phyloP scores from a whole-genome alignment of 2,888 invertebrate species.

The Tromatobia lineatoria region DNA sequence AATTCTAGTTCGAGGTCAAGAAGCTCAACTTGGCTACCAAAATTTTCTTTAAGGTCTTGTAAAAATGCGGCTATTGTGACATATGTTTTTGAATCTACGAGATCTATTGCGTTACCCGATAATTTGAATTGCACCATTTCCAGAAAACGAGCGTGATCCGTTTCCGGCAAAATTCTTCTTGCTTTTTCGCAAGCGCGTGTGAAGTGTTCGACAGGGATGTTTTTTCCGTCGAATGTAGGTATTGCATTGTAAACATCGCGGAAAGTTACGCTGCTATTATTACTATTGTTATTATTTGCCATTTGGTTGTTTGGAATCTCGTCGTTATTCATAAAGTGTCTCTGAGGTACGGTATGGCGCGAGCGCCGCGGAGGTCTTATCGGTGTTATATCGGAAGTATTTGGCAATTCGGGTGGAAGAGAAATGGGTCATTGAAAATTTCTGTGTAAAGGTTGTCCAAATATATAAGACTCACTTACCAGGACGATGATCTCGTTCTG shows the following conservation, averaged over 20 bases:
- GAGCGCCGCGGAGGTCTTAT: too few relatives aligned
- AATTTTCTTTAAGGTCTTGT: background rate
- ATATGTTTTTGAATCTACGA: constrained; percentile 15
- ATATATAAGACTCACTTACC: too few relatives aligned
- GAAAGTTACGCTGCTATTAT: constrained; percentile 6
- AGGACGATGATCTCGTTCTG: too few relatives aligned
- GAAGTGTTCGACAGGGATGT: constrained; percentile 12
- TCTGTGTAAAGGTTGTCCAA: too few relatives aligned
- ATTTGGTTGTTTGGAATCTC: too few relatives aligned
- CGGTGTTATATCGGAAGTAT: too few relatives aligned
- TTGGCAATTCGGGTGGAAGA: too few relatives aligned
- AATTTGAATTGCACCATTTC: constrained; percentile 14
- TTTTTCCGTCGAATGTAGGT: constrained; percentile 22
- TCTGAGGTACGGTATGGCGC: too few relatives aligned
- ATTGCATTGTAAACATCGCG: constrained; percentile 6
- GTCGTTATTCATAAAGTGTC: too few relatives aligned
- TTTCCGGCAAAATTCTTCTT: background rate
- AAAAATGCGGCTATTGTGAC: background rate
- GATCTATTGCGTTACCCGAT: background rate
- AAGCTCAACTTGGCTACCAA: constrained; percentile 5
- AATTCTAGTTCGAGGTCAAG: constrained; percentile 24
- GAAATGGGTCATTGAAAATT: too few relatives aligned
- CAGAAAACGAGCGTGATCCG: background rate
- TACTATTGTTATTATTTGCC: background rate
- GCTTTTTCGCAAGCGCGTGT: constrained; percentile 22